A percentile compares a stretch with the other conserved stretches of the same genome.
Evolutionary conservation across 2,797 vertebrate genomes (phyloP).

Genomic region (Jordanella pulchra): DNA sequence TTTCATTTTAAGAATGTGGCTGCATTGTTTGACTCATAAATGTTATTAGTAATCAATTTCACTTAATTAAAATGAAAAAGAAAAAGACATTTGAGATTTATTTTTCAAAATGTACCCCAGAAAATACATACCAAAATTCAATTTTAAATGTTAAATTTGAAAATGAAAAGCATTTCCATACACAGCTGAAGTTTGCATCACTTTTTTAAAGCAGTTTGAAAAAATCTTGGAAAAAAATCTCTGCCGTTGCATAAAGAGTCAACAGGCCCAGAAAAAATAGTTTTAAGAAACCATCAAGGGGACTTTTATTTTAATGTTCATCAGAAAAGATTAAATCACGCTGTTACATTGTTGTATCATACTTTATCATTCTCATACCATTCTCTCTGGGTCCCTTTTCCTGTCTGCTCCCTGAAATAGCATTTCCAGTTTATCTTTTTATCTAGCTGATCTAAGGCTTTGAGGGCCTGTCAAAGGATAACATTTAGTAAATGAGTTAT

Average conservation of each 20-base stretch:
- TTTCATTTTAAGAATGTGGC: no score
- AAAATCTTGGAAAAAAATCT: not conserved
- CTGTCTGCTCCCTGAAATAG: not conserved
- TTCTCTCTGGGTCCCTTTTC: no score
- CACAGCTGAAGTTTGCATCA: no score
- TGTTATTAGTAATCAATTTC: no score
- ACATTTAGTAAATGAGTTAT: not conserved
- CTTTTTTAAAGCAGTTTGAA: not conserved
- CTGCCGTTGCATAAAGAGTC: not conserved
- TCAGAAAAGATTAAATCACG: constrained; percentile 1
- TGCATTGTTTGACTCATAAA: no score
- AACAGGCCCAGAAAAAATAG: not conserved
- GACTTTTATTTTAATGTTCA: not conserved
- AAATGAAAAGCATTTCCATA: no score
- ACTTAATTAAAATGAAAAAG: no score
- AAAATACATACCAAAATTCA: no score
- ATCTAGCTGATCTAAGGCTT: not conserved
- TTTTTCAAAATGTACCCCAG: no score
- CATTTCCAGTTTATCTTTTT: not conserved
- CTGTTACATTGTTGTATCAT: constrained; percentile 20
- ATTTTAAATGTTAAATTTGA: no score
- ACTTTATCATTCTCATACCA: not conserved
- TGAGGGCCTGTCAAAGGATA: not conserved
- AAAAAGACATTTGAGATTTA: no score
- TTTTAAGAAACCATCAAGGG: not conserved